Evolutionary conservation across 2,113 vertebrate species (phyloP), one percentile per base, ranked within the genome.

Genomic region (Gasterosteus aculeatus): DNA sequence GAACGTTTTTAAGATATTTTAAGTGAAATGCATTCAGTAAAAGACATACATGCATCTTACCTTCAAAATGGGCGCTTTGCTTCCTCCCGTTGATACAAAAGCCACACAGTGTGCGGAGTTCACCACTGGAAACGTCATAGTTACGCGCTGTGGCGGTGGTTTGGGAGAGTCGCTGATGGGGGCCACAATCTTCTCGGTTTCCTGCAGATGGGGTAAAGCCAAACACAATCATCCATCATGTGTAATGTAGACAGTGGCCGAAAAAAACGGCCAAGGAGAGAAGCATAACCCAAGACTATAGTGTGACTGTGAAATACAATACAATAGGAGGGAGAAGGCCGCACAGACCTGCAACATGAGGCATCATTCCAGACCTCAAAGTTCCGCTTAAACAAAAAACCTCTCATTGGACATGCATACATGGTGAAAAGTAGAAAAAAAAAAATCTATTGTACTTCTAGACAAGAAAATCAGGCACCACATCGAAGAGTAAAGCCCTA

Each of bases 111-210:
- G 94, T 1, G 97, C 96, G 0, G 96, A 93, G 0, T 98, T 98
- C 68, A 98, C 92, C 63, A 96, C 94, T 0, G 96, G 96, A 0
- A 98, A 93, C 0, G 97, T 98, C 47, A 98, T 85, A 7, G 96
- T 98, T 16, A 98, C 92, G 0, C 97, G 93, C 78, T 96, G 88
- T 0, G 95, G 90, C 0, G 97, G 97, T 0, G 96, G 96, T 89
- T 98, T 98, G 0, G 97, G 97, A 8, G 97, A 98, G 87, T 98
- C 94, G 0, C 90, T 94, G 72, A 98, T 94, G 1, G 96, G 94
- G 3, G 96, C 97, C 42, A 98, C 96, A 0, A 94, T 95, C 81
- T 91, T 95, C 82, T 95, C 88, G 1, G 81, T 93, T 88, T 97
- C 96, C 97, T 98, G 67, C 29, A 69, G 77, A 33, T 16, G 3